Conservation (phyloP, 2,888 invertebrate genomes). For the Phyllotreta cruciferae region DNA sequence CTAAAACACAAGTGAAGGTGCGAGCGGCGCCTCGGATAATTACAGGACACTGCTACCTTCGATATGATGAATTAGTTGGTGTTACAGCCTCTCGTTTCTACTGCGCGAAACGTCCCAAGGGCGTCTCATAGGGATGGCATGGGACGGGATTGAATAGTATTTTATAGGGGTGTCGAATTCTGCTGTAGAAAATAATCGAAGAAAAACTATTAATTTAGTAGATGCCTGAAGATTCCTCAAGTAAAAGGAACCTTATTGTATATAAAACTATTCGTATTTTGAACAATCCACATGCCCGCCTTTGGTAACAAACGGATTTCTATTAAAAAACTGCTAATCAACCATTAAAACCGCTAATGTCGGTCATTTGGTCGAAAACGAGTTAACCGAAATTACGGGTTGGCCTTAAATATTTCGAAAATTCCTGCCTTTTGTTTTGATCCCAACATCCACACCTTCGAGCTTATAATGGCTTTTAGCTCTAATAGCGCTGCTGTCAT, state of each 20-base stretch:
- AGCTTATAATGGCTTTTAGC: conserved; percentile 16
- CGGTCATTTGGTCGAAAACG: conserved; percentile 21
- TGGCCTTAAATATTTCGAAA: conserved; percentile 21
- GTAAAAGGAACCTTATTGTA: no score
- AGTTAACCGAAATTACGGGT: conserved; percentile 17
- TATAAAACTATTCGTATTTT: no score
- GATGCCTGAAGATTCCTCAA: no score
- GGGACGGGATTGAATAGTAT: no score
- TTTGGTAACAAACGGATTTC: neutral
- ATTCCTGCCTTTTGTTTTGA: conserved; percentile 21
- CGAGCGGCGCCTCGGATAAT: conserved; percentile 58
- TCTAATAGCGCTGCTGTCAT: neutral
- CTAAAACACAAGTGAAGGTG: conserved; percentile 51
- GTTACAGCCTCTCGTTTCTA: conserved; percentile 48
- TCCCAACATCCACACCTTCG: conserved; percentile 23
- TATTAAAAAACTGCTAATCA: conserved; percentile 12
- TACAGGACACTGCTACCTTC: conserved; percentile 57
- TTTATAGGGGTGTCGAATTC: no score
- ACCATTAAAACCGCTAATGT: conserved; percentile 22
- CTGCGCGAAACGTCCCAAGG: conserved; percentile 34
- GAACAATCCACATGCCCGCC: neutral
- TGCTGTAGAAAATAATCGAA: no score
- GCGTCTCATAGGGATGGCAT: conserved; percentile 1
- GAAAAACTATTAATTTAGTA: no score
- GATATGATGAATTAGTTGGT: conserved; percentile 60